Base-by-base conservation (phyloP, 2,888 invertebrate species). In the Nymphalis c-album region DNA sequence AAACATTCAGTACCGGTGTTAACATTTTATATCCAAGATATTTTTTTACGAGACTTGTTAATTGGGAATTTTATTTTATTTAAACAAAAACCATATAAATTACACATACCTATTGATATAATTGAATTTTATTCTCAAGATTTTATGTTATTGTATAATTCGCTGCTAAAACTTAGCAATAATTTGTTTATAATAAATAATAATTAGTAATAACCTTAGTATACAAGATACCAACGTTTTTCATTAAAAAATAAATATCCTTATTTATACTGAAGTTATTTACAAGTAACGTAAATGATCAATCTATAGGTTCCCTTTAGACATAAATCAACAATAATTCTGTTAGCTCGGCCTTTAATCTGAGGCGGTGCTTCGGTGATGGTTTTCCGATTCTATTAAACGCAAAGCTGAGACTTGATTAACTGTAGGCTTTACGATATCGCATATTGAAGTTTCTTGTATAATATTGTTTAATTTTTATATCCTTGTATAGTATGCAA, bases 271-370 rank as follows among this genome's bases (percentile, higher is more conserved):
- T n/a, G 26, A 55, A 31, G 17, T 31, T 31, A 55, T 55, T 31
- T 55, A 55, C 7, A 55, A 26, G n/a, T 17, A 26, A 31, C 7
- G 31, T 31, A 5, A 40, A 40, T 40, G 35, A n/a, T 57, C 35
- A 57, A 35, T 57, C 40, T 40, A 57, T 35, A 35, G 57, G 57
- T 57, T 57, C n/a, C 55, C 55, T 26, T 17, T 57, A 57, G 18
- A 57, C 35, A 40, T 77, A 79, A 76, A 75, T 78, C 76, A 77
- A 48, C 67, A 70, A 68, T 67, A 70, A 70, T 68, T 70, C 46
- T 45, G 64, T 70, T 70, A 68, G 58, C 74, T 72, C 69, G 68
- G 72, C 70, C 68, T 68, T 68, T 70, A 70, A 67, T 70, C 70
- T 62, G 55, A 65, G 58, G 65, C 63, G 69, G 66, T 69, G 63